Conservation (phyloP, 2,113 vertebrate genomes). For the Cyphomyrus plagiostoma region DNA sequence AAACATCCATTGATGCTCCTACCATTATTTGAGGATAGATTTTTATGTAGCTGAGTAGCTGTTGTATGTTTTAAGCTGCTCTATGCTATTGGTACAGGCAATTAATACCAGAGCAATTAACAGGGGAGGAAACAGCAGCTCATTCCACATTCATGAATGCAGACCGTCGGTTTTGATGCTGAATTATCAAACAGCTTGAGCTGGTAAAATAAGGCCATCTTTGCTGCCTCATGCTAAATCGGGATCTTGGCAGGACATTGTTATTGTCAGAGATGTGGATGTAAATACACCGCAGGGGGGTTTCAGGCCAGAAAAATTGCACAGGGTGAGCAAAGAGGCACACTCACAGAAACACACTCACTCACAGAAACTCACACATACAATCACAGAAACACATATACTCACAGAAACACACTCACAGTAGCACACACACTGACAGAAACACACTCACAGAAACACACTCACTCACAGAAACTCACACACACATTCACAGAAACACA, state of each 20-base stretch:
- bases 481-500: not conserved
- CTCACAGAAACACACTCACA: not conserved
- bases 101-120: slow-evolving; percentile 9
- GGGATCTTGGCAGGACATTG: not conserved
- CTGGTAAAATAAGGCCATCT: slow-evolving; percentile 8
- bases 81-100: not conserved
- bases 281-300: not conserved
- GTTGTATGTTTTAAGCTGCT: not conserved
- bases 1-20: not conserved
- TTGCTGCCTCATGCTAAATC: not conserved
- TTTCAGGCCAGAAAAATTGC: not conserved
- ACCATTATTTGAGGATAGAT: not conserved
- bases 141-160: slow-evolving; percentile 16
- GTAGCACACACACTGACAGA: not conserved
- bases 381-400: not conserved
- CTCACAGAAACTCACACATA: not conserved
- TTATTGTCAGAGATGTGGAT: not conserved
- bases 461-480: no score
- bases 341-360: not conserved
- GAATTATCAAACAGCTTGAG: slow-evolving; percentile 11
- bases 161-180: not conserved
- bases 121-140: not conserved
- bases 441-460: no score
- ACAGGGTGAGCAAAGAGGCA: not conserved
- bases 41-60: not conserved